Evolutionary conservation across 2,113 vertebrate species (phyloP).

Genomic region (Alligator mississippiensis): DNA sequence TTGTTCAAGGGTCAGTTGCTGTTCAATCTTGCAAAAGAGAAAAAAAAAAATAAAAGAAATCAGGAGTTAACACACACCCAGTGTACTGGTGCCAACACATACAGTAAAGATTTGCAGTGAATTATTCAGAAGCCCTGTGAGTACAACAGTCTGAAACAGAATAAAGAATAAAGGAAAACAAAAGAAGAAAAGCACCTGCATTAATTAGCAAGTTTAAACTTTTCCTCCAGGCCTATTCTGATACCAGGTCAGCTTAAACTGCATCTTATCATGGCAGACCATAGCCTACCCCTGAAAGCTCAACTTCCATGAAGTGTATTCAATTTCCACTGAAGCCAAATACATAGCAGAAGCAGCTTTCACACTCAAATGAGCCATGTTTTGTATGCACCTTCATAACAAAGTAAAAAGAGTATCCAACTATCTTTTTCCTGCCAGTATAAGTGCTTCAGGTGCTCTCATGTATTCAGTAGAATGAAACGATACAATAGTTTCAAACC

Average conservation of each 20-base stretch:
- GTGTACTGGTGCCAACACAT: neutral
- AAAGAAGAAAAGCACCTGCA: neutral
- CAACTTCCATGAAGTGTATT: neutral
- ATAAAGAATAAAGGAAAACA: neutral
- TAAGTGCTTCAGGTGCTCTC: neutral
- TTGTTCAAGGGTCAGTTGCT: conserved; percentile 75
- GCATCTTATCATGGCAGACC: neutral
- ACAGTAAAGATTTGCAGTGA: neutral
- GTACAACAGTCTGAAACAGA: neutral
- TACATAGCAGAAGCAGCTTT: neutral
- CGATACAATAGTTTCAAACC: neutral
- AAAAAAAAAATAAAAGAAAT: conserved; percentile 13
- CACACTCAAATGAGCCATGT: neutral
- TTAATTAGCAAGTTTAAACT: neutral
- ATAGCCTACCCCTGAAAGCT: neutral
- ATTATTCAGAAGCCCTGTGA: neutral
- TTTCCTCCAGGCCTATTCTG: neutral
- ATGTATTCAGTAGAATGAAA: neutral
- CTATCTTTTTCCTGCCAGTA: neutral
- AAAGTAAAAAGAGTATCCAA: neutral
- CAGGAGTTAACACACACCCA: neutral
- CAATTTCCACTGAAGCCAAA: neutral
- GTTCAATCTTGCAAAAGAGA: conserved; percentile 69
- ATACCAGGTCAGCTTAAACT: too few species aligned
- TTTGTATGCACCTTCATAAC: neutral